Conservation (phyloP, 2,113 vertebrate genomes). For the Serilophus lunatus region DNA sequence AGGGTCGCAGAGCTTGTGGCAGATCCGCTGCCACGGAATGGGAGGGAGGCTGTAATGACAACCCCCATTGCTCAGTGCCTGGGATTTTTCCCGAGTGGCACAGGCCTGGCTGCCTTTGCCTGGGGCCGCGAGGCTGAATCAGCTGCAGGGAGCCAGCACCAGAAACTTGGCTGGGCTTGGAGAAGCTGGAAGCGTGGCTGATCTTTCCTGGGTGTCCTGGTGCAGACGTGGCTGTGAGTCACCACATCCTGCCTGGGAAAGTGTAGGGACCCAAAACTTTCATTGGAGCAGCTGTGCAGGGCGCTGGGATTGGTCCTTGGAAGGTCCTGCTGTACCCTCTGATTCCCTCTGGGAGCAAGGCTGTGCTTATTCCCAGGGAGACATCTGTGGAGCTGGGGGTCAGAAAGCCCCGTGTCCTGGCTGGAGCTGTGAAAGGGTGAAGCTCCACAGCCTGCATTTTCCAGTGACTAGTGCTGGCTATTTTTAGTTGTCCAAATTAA, state of each 20-base stretch:
- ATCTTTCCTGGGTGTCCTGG: constrained; percentile 24
- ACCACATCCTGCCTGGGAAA: neutral
- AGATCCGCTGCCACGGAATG: neutral
- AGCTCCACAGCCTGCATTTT: neutral
- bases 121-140: neutral
- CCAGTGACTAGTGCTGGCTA: constrained; percentile 29
- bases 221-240: constrained; percentile 40
- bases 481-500: constrained; percentile 58
- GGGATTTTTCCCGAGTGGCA: neutral
- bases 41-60: neutral
- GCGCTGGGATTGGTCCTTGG: neutral
- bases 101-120: neutral
- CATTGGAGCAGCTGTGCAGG: accelerated
- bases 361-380: accelerated
- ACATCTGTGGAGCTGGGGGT: accelerated
- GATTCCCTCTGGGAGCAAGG: accelerated
- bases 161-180: neutral
- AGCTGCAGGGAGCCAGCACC: neutral
- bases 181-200: neutral
- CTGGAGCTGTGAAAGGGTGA: neutral
- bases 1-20: neutral
- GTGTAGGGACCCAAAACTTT: neutral
- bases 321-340: neutral
- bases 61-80: neutral
- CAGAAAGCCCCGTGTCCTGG: neutral